Evolutionary conservation across 2,888 invertebrate genomes (phyloP), one percentile per base, ranked within the genome.

Genomic region (Tridacna gigas): DNA sequence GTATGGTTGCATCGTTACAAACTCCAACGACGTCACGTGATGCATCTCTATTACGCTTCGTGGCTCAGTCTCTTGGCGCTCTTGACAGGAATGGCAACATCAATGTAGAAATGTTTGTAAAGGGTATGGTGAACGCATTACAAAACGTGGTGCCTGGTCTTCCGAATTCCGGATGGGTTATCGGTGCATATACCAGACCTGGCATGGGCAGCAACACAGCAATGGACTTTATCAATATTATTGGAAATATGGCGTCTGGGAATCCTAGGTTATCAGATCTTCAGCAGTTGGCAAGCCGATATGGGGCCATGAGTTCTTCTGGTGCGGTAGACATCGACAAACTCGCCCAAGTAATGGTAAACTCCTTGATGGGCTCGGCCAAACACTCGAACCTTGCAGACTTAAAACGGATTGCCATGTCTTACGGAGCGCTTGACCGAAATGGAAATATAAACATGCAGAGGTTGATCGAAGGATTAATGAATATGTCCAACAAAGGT

Each of bases 361-460:
- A 26, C 20, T 74, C 77, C 0, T 47, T 83, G 26, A 71, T 74
- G 51, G 66, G 65, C 12, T 18, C 61, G 12, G 56, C 45, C 5
- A 47, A 47, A 60, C 66, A 71, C 22, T 28, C 75, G 15, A 48
- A 51, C 11, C 37, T 80, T 26, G 80, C 82, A 15, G 47, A 77
- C 22, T 26, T 83, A 7, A 69, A 83, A 71, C 74, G 83, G n/a
- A 63, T 83, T 26, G 86, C 86, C 18, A 66, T 74, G 37, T 45
- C 74, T 11, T 20, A 79, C 20, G 86, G 86, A 7, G 86, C 86
- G 7, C 63, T 83, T 13, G 83, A 86, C 73, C 51, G 15, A 28
- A 83, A 82, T 28, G 86, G 83, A 4, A 83, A 86, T n/a, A 79
- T 86, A 5, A 73, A 80, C 25, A 74, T 79, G 61, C 61, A 82